Evolutionary conservation across 2,113 vertebrate species (phyloP).

Genomic region (Otolemur garnettii): DNA sequence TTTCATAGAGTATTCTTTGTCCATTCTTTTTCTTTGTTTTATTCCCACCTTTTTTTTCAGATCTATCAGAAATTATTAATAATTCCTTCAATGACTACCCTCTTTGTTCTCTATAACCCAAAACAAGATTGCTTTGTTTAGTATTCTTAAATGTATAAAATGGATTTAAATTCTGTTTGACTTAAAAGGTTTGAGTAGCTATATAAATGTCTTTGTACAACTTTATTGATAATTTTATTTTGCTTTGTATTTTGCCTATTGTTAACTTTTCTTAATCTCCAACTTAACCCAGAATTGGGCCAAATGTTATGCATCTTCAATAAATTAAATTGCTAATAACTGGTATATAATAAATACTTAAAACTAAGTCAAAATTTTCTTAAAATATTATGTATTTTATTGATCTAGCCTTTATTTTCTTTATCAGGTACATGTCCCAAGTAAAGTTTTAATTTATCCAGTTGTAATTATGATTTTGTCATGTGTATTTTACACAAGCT

Average conservation of each 20-base stretch:
- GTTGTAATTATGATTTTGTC: not conserved
- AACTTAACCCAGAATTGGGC: not conserved
- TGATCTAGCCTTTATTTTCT: not conserved
- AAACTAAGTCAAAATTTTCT: not conserved
- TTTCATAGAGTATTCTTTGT: not conserved
- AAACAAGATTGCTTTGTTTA: not conserved
- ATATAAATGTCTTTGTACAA: not conserved
- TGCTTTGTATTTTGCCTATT: not conserved
- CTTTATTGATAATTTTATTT: slow-evolving; percentile 1
- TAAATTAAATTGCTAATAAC: not conserved
- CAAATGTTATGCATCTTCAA: not conserved
- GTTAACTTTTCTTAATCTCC: not conserved
- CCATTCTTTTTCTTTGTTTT: not conserved
- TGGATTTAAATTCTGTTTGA: not conserved
- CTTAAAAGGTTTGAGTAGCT: not conserved
- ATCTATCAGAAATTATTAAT: not conserved
- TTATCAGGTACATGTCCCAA: not conserved
- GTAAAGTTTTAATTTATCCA: not conserved
- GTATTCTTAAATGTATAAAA: not conserved
- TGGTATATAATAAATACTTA: not conserved
- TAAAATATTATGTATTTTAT: not conserved
- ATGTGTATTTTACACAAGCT: not conserved
- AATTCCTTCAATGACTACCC: not conserved
- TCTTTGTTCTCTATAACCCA: not conserved
- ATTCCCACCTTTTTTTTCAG: not conserved